Conservation (phyloP, 1,140 invertebrate species). For the Zelostemma sp. region DNA sequence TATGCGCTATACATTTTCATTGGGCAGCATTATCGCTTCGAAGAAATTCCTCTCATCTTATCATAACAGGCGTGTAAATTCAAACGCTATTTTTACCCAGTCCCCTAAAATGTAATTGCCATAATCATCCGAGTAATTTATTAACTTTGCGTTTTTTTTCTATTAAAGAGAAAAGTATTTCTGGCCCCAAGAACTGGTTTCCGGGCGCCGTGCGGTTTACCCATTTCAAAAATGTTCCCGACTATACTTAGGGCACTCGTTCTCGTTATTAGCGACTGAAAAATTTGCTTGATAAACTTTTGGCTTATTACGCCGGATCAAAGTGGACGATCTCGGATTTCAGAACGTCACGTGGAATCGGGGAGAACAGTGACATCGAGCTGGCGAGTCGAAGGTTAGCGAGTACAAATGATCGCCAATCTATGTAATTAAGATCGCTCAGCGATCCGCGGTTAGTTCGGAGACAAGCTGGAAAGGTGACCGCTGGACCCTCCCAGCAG, state of each 20-base stretch:
- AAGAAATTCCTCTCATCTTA: slow-evolving; percentile 37
- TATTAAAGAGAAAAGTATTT: slow-evolving; percentile 7
- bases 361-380: slow-evolving; percentile 22
- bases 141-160: slow-evolving; percentile 13
- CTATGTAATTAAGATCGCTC: slow-evolving; percentile 50
- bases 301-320: too few relatives aligned
- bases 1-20: slow-evolving; percentile 14
- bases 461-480: slow-evolving; percentile 31
- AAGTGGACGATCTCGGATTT: slow-evolving; percentile 18
- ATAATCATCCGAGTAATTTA: slow-evolving; percentile 22
- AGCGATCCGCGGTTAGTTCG: slow-evolving; percentile 37
- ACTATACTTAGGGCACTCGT: too few relatives aligned
- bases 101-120: slow-evolving; percentile 5
- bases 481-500: slow-evolving; percentile 39
- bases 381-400: slow-evolving; percentile 15
- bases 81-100: slow-evolving; percentile 7
- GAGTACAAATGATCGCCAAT: slow-evolving; percentile 33
- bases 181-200: not conserved
- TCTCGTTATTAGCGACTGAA: too few relatives aligned
- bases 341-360: slow-evolving; percentile 19
- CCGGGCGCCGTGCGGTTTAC: too few relatives aligned
- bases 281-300: too few relatives aligned
- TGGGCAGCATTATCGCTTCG: slow-evolving; percentile 13
- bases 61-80: slow-evolving; percentile 20
- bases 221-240: not conserved